Conservation (phyloP, 1,140 invertebrate genomes). For the Drosophila watanabei region DNA sequence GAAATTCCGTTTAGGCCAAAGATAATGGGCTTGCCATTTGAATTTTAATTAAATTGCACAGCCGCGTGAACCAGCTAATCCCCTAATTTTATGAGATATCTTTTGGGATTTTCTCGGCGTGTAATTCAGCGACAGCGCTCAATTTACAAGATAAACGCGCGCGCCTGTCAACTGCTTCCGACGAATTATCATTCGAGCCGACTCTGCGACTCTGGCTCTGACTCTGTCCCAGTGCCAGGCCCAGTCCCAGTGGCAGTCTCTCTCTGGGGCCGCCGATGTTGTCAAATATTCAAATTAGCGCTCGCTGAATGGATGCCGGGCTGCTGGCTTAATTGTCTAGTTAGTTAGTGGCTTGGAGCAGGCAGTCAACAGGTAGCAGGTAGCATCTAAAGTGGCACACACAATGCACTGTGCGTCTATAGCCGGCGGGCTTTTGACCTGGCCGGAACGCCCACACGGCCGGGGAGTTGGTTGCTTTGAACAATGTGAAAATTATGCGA, state of each 20-base stretch:
- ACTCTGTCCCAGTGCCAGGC: slow-evolving; percentile 7
- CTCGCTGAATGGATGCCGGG: slow-evolving; percentile 56
- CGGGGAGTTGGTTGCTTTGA: slow-evolving; percentile 33
- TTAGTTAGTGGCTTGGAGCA: slow-evolving; percentile 53
- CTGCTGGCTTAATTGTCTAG: slow-evolving; percentile 70
- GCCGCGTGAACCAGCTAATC: slow-evolving; percentile 7
- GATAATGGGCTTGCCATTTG: slow-evolving; percentile 24
- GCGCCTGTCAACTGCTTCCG: slow-evolving; percentile 77
- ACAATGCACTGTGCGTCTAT: slow-evolving; percentile 42
- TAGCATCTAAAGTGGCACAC: slow-evolving; percentile 33
- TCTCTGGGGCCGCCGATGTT: slow-evolving; percentile 45
- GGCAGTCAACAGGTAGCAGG: slow-evolving; percentile 29
- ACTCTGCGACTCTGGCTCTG: slow-evolving; percentile 21
- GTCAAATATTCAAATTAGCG: slow-evolving; percentile 79
- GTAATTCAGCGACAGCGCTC: slow-evolving; percentile 43
- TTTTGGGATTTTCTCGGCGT: slow-evolving; percentile 47
- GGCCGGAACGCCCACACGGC: slow-evolving; percentile 59
- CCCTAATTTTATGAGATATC: not conserved
- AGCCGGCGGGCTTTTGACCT: slow-evolving; percentile 66
- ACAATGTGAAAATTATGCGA: slow-evolving; percentile 77
- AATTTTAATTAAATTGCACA: slow-evolving; percentile 11
- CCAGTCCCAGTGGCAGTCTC: slow-evolving; percentile 8
- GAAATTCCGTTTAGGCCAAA: slow-evolving; percentile 3
- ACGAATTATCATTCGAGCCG: slow-evolving; percentile 73
- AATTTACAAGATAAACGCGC: slow-evolving; percentile 81